Base-by-base conservation (phyloP, 2,888 invertebrate species). In the Megamerina dolium region DNA sequence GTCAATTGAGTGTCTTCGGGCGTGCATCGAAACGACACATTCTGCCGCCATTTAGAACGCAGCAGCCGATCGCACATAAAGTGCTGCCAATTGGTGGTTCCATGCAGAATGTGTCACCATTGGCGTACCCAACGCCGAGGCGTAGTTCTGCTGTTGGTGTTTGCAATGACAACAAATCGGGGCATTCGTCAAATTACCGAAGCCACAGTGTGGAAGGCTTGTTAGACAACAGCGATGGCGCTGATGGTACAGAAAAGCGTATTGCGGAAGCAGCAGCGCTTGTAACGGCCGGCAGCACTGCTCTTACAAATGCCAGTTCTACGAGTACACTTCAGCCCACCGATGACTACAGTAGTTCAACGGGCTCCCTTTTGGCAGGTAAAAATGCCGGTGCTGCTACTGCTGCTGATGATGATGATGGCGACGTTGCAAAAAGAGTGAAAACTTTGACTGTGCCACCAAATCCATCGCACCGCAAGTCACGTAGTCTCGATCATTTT, bases 401-500 rank as follows among this genome's bases (percentile, higher is more conserved):
- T n/a, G n/a, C n/a, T n/a, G n/a, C n/a, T n/a, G n/a, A n/a, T n/a
- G n/a, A n/a, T n/a, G 57, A 54, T 21, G 32, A 49, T 33, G 48
- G 48, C 13, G 44, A 34, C 1, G 68, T 69, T 10, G 48, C 55
- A n/a, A 57, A 58, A 16, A 59, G 70, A 3, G 68, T 67, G 12
- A 68, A 70, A 40, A 49, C 50, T 3, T 57, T 53, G 55, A 39
- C 50, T 44, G 44, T 54, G 46, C 60, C 54, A 33, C 59, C 61
- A 3, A 63, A 61, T 51, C 57, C 59, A 10, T 65, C 65, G 37
- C 69, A 72, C 53, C 62, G 78, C 46, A 73, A 78, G 55, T 81
- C 82, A 32, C 77, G 79, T 37, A 82, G 82, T 60, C 69, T 82
- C 47, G 82, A 82, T 58, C 80, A 78, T 45, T 73, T 82, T 16